phyloP scores from a whole-genome alignment of 2,888 invertebrate genomes.

The Synanthedon vespiformis region DNA sequence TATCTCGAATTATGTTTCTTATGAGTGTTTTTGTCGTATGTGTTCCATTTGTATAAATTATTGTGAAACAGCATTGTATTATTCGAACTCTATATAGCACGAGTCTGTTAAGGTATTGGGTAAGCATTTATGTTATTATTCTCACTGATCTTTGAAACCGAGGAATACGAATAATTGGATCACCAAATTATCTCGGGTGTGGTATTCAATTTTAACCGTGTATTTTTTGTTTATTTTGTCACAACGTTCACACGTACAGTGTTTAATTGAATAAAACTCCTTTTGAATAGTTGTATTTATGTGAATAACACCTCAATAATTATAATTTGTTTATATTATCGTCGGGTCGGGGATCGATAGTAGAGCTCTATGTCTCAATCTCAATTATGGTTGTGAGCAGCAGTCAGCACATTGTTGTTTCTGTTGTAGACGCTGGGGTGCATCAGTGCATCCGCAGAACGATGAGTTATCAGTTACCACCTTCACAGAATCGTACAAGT shows the following conservation, averaged over 20 bases:
- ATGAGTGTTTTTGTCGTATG: constrained; percentile 38
- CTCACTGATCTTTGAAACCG: not conserved
- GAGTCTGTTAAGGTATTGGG: constrained; percentile 34
- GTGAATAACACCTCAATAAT: constrained; percentile 13
- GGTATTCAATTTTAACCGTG: constrained; percentile 49
- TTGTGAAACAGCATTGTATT: constrained; percentile 18
- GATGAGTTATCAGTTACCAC: constrained; percentile 89
- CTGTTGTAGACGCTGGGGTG: constrained; percentile 72
- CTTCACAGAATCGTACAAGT: constrained; percentile 86
- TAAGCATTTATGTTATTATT: constrained; percentile 15
- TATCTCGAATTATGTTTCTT: constrained; percentile 47
- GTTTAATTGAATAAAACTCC: constrained; percentile 20
- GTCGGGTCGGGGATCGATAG: constrained; percentile 30
- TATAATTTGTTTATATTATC: constrained; percentile 7
- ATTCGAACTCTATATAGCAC: constrained; percentile 15
- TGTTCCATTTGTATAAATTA: constrained; percentile 18
- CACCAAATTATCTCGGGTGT: constrained; percentile 43
- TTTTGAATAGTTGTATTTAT: constrained; percentile 25
- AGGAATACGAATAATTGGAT: constrained; percentile 12
- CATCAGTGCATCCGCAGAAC: constrained; percentile 73
- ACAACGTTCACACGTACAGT: not conserved
- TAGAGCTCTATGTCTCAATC: constrained; percentile 9
- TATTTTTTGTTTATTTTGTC: constrained; percentile 4
- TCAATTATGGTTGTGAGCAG: constrained; percentile 27
- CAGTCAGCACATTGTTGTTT: constrained; percentile 22